phyloP scores from a whole-genome alignment of 2,113 vertebrate genomes.

The Mastomys natalensis region DNA sequence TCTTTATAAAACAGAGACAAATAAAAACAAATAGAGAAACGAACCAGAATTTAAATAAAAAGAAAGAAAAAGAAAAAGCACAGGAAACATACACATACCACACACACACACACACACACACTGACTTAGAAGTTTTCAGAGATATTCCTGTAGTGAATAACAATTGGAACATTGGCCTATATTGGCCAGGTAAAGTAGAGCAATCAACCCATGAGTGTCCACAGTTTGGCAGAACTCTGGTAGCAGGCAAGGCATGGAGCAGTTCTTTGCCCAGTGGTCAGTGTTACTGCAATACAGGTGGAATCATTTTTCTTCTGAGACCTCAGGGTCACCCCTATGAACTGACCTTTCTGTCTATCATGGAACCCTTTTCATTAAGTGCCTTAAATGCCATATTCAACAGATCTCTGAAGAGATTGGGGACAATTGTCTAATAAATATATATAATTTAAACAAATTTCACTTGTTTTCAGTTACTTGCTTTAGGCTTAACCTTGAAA shows the following conservation, averaged over 20 bases:
- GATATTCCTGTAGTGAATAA: too few relatives aligned
- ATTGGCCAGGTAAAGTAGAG: neutral
- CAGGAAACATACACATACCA: neutral
- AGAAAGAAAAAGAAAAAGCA: neutral
- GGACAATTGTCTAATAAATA: neutral
- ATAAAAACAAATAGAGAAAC: neutral
- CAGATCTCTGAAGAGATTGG: neutral
- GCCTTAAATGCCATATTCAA: neutral
- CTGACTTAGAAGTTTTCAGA: neutral
- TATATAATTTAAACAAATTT: neutral
- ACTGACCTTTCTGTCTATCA: neutral
- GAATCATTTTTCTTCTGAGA: neutral
- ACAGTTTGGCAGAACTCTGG: neutral
- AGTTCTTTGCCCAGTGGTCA: neutral
- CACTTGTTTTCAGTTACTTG: neutral
- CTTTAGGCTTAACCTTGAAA: neutral
- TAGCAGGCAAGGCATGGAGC: neutral
- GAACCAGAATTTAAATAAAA: neutral
- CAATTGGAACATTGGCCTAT: neutral
- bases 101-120: neutral
- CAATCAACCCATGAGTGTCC: neutral
- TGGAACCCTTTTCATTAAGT: neutral
- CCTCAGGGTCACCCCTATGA: neutral
- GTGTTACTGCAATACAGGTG: neutral
- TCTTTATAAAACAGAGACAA: neutral